Evolutionary conservation across 2,797 vertebrate genomes (phyloP).

Genomic region (Spheniscus humboldti): DNA sequence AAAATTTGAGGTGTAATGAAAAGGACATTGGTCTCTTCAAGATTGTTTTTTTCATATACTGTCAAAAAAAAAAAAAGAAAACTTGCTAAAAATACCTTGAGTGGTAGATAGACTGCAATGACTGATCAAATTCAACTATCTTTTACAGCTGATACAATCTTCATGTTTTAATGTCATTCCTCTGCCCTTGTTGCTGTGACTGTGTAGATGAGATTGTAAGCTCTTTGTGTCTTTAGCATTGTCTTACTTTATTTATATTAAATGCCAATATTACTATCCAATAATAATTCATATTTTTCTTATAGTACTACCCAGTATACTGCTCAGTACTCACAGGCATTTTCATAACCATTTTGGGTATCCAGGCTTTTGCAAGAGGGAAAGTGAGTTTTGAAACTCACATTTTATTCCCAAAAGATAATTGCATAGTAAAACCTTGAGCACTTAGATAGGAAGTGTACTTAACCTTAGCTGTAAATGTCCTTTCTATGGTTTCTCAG

Average conservation of each 20-base stretch:
- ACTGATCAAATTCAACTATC: neutral
- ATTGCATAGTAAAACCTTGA: neutral
- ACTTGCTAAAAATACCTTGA: neutral
- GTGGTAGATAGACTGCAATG: neutral
- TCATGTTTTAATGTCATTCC: neutral
- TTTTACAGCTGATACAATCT: neutral
- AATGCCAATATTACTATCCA: neutral
- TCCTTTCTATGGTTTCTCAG: neutral
- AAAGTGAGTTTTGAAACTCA: neutral
- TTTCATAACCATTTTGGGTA: neutral
- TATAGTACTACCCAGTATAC: neutral
- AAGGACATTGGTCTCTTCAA: neutral
- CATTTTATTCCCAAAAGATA: neutral
- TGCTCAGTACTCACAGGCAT: neutral
- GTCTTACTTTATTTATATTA: neutral
- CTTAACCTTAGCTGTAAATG: neutral
- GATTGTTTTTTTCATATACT: neutral
- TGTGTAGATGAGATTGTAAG: neutral
- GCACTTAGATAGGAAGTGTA: neutral
- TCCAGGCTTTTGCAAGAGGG: neutral
- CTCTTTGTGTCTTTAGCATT: neutral
- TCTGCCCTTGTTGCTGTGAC: neutral
- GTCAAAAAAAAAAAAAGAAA: neutral
- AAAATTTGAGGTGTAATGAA: neutral
- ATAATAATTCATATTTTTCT: neutral